Conservation (phyloP, 2,888 invertebrate genomes). For the Aleiodes testaceus region DNA sequence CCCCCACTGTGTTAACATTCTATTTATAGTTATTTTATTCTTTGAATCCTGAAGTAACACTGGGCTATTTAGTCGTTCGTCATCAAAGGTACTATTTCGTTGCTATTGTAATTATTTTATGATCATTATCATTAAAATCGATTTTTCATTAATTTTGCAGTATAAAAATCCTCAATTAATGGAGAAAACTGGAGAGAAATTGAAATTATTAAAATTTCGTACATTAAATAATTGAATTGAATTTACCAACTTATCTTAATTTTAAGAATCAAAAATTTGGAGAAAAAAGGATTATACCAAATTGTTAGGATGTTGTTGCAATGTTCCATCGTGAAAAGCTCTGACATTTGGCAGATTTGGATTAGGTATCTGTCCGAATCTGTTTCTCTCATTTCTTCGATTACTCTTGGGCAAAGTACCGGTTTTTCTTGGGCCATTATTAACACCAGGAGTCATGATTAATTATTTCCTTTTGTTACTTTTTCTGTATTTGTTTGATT, state of each 20-base stretch:
- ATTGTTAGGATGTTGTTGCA: slow-evolving; percentile 64
- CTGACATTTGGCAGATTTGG: slow-evolving; percentile 57
- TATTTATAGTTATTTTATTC: slow-evolving; percentile 52
- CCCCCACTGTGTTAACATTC: slow-evolving; percentile 59
- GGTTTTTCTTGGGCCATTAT: slow-evolving; percentile 64
- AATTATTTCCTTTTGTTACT: neutral
- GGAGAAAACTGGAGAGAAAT: neutral
- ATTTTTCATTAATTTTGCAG: too few relatives aligned
- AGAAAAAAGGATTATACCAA: slow-evolving; percentile 57
- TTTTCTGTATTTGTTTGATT: neutral
- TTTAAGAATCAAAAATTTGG: neutral
- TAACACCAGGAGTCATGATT: slow-evolving; percentile 59
- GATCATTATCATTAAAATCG: too few relatives aligned
- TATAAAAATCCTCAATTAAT: too few relatives aligned
- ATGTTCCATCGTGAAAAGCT: slow-evolving; percentile 53
- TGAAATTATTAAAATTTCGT: neutral
- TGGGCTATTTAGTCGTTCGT: neutral
- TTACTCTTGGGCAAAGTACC: slow-evolving; percentile 69
- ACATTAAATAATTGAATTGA: neutral
- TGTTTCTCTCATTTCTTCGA: slow-evolving; percentile 64
- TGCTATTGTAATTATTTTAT: too few relatives aligned
- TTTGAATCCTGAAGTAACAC: slow-evolving; percentile 12
- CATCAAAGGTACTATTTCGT: too few relatives aligned
- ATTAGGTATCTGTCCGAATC: slow-evolving; percentile 61
- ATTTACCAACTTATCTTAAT: neutral